Percentiles rank a stretch among this genome's conserved stretches.
Conservation (phyloP, 2,888 invertebrate species). For the Monoplex corrugatus region DNA sequence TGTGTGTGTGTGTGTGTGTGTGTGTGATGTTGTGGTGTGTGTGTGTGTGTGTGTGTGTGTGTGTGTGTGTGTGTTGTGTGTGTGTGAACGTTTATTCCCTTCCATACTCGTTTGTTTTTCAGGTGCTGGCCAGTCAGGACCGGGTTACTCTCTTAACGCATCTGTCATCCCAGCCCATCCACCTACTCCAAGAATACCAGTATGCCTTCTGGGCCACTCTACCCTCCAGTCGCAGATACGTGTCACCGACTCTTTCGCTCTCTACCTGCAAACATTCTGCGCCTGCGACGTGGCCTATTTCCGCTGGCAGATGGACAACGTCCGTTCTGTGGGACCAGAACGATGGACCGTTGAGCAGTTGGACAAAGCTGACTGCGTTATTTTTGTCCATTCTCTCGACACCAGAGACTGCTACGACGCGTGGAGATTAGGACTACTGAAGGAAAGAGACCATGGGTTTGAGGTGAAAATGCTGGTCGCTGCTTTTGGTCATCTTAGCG, state of each 20-base stretch:
- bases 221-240: background rate
- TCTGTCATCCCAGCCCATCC: background rate
- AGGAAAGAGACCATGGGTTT: background rate
- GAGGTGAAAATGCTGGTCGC: background rate
- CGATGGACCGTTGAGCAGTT: background rate
- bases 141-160: no score
- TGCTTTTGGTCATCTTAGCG: background rate
- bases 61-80: slow-evolving; percentile 10
- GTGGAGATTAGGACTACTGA: background rate
- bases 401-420: background rate
- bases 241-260: slow-evolving; percentile 15
- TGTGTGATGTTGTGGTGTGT: background rate
- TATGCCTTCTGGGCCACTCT: slow-evolving; percentile 15
- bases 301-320: slow-evolving; percentile 22
- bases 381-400: slow-evolving; percentile 26
- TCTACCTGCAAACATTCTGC: slow-evolving; percentile 32
- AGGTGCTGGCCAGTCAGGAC: no score
- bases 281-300: slow-evolving; percentile 32
- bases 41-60: slow-evolving; percentile 12
- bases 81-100: no score
- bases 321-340: background rate
- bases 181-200: background rate
- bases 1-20: background rate
- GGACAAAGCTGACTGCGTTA: background rate
- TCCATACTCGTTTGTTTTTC: no score